Evolutionary conservation across 2,797 vertebrate genomes (phyloP).

Genomic region (Kryptopterus vitreolus): DNA sequence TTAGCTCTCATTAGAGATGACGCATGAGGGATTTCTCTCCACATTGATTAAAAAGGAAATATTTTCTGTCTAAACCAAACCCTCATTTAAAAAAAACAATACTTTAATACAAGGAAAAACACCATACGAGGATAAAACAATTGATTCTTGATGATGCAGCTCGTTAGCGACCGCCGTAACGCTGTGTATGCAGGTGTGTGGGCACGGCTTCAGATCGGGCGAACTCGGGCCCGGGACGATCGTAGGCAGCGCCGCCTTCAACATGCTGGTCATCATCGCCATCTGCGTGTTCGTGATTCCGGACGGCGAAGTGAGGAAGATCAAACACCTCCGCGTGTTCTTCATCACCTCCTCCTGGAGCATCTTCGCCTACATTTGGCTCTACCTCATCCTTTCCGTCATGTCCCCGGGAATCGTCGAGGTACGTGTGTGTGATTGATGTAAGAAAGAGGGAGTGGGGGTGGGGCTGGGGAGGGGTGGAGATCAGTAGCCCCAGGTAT

Average conservation of each 20-base stretch:
- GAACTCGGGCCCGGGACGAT: constrained; percentile 91
- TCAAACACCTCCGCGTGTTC: constrained; percentile 92
- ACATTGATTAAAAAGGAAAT: too few species aligned
- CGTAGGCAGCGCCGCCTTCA: constrained; percentile 94
- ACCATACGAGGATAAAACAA: too few species aligned
- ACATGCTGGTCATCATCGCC: constrained; percentile 95
- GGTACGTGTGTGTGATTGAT: constrained; percentile 55
- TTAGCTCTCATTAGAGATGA: background rate
- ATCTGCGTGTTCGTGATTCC: constrained; percentile 89
- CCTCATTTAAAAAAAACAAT: too few species aligned
- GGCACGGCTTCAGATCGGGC: constrained; percentile 87
- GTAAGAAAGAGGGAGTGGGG: too few species aligned
- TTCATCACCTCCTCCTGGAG: constrained; percentile 92
- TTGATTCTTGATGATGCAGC: too few species aligned
- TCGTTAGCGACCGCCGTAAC: too few species aligned
- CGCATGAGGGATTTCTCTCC: too few species aligned
- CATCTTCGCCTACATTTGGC: constrained; percentile 94
- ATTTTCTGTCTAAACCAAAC: too few species aligned
- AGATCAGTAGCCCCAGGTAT: too few species aligned
- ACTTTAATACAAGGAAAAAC: too few species aligned
- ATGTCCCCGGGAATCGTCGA: constrained; percentile 89
- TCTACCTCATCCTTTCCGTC: constrained; percentile 91
- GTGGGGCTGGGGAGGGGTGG: too few species aligned
- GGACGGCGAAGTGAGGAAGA: constrained; percentile 82
- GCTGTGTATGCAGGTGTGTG: constrained; percentile 75